A percentile compares a stretch with the other conserved stretches of the same genome.
Evolutionary conservation across 2,888 invertebrate genomes (phyloP).

Genomic region (Dioctria rufipes): DNA sequence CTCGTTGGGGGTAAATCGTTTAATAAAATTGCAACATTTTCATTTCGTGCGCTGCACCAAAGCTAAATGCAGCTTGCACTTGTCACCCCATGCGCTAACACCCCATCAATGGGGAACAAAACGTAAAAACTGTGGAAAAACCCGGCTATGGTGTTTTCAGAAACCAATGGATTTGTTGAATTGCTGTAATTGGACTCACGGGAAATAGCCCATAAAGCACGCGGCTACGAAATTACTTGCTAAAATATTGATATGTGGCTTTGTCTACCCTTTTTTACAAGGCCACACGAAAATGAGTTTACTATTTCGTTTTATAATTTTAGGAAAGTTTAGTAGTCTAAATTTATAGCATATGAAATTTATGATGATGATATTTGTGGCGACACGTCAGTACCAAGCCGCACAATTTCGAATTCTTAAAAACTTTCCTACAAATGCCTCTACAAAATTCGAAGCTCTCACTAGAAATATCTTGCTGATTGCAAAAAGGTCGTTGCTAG

Average conservation of each 20-base stretch:
- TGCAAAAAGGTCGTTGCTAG: too few species aligned
- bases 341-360: too few species aligned
- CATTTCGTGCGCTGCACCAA: constrained; percentile 48
- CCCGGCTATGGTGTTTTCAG: constrained; percentile 9
- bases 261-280: constrained; percentile 46
- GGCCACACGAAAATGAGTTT: constrained; percentile 19
- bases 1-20: constrained; percentile 29
- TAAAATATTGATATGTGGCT: constrained; percentile 59
- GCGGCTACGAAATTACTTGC: constrained; percentile 59
- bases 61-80: constrained; percentile 42
- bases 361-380: too few species aligned
- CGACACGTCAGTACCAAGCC: too few species aligned
- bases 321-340: too few species aligned
- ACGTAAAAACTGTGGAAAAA: constrained; percentile 43
- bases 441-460: too few species aligned
- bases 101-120: constrained; percentile 30
- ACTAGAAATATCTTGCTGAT: too few species aligned
- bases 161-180: constrained; percentile 54
- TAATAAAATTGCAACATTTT: constrained; percentile 47
- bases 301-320: not conserved
- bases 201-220: constrained; percentile 58
- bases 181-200: constrained; percentile 57
- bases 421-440: too few species aligned
- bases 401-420: too few species aligned
- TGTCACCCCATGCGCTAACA: constrained; percentile 46